Conservation (phyloP, 2,113 vertebrate genomes). For the Pelecanoides urinatrix region DNA sequence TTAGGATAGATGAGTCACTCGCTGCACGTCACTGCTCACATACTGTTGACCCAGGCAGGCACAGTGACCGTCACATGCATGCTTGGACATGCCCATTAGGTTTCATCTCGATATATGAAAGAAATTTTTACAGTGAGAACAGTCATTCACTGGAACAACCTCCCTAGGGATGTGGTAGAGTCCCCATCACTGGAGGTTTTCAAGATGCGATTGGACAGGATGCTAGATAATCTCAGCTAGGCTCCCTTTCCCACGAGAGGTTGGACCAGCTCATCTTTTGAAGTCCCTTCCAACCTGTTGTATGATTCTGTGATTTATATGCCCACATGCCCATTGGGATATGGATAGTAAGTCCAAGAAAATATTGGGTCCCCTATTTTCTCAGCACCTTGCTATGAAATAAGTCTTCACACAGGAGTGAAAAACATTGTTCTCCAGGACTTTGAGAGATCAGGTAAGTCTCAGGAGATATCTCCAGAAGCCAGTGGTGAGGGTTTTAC, state of each 20-base stretch:
- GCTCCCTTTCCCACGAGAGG: background rate
- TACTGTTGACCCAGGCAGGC: background rate
- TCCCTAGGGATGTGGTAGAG: background rate
- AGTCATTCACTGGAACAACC: background rate
- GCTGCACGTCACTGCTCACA: background rate
- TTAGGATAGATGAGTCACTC: background rate
- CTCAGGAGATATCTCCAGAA: background rate
- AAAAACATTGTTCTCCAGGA: background rate
- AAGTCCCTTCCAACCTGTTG: background rate
- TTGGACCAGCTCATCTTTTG: background rate
- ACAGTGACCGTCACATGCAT: accelerated
- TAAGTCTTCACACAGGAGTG: background rate
- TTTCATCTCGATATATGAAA: background rate
- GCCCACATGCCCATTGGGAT: no score
- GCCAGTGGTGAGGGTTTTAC: background rate
- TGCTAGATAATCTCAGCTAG: background rate
- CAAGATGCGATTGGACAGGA: background rate
- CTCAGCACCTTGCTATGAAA: background rate
- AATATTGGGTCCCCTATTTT: background rate
- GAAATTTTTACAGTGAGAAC: background rate
- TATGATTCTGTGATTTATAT: background rate
- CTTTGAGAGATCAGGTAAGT: background rate
- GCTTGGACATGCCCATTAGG: background rate
- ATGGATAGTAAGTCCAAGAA: background rate
- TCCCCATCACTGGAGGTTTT: background rate